phyloP scores from a whole-genome alignment of 2,888 invertebrate genomes.

The Electrophaes corylata region DNA sequence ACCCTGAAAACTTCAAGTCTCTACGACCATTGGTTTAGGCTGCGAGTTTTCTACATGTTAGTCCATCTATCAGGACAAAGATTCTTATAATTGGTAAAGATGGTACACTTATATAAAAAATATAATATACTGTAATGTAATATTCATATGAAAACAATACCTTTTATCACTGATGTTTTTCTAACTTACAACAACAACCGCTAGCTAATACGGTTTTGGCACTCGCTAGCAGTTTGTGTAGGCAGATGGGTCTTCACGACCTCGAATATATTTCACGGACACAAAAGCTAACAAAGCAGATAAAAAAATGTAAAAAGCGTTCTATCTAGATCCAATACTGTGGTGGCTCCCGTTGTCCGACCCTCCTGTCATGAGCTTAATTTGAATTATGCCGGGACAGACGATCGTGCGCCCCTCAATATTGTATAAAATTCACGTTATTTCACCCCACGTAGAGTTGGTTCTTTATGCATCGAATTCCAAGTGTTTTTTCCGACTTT shows the following conservation, averaged over 20 bases:
- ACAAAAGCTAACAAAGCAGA: conserved; percentile 22
- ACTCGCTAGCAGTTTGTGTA: not conserved
- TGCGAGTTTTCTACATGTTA: too few relatives aligned
- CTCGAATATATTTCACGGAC: conserved; percentile 9
- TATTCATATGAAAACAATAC: too few relatives aligned
- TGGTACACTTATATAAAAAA: too few relatives aligned
- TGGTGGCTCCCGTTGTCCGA: conserved; percentile 45
- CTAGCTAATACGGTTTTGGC: not conserved
- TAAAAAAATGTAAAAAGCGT: conserved; percentile 27
- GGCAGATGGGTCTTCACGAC: conserved; percentile 2
- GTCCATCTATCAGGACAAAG: too few relatives aligned
- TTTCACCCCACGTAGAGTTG: conserved; percentile 45
- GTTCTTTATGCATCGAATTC: not conserved
- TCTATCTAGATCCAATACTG: conserved; percentile 25
- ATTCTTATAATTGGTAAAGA: too few relatives aligned
- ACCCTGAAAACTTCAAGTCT: too few relatives aligned
- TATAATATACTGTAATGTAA: too few relatives aligned
- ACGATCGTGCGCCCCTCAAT: conserved; percentile 56
- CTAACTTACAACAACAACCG: not conserved
- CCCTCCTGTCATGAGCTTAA: conserved; percentile 76
- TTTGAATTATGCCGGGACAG: conserved; percentile 76
- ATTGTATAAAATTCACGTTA: conserved; percentile 68
- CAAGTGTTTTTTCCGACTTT: conserved; percentile 2
- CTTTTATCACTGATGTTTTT: too few relatives aligned
- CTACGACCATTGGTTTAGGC: too few relatives aligned